Percentiles rank a stretch among this genome's conserved stretches.
Evolutionary conservation across 2,113 vertebrate species (phyloP).

Genomic region (Pycnonotus jocosus): DNA sequence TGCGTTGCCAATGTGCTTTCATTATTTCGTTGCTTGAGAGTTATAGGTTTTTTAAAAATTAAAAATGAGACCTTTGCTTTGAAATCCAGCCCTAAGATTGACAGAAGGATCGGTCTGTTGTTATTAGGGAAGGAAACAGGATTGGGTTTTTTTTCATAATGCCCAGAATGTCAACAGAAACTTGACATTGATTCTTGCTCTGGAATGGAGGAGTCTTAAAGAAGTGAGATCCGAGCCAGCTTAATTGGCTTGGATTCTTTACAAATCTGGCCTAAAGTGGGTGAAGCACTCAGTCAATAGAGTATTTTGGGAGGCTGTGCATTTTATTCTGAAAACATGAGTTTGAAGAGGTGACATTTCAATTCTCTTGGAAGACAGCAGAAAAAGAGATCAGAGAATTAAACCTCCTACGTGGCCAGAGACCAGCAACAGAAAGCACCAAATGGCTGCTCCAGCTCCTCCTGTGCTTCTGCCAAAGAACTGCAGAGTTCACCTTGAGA

Average conservation of each 20-base stretch:
- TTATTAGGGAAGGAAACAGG: background rate
- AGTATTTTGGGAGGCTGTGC: constrained; percentile 10
- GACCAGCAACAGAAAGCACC: background rate
- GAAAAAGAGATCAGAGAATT: background rate
- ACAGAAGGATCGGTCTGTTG: background rate
- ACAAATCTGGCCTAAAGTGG: background rate
- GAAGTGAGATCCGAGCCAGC: background rate
- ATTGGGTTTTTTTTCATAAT: background rate
- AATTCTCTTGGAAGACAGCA: background rate
- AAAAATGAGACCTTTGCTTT: background rate
- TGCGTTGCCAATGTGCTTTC: background rate
- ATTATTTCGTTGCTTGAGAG: background rate
- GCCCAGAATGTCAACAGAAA: background rate
- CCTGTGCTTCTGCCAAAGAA: background rate
- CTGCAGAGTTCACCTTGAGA: background rate
- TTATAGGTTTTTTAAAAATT: background rate
- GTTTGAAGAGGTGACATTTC: background rate
- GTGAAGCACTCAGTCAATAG: constrained; percentile 24
- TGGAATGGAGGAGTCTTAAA: background rate
- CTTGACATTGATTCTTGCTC: background rate
- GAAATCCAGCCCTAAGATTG: background rate
- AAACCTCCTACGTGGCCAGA: background rate
- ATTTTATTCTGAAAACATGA: constrained; percentile 12
- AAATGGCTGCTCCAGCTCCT: background rate
- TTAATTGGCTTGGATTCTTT: constrained; percentile 10